A percentile compares a stretch with the other conserved stretches of the same genome.
Evolutionary conservation across 2,888 invertebrate species (phyloP).

Genomic region (Silvanus unidentatus): DNA sequence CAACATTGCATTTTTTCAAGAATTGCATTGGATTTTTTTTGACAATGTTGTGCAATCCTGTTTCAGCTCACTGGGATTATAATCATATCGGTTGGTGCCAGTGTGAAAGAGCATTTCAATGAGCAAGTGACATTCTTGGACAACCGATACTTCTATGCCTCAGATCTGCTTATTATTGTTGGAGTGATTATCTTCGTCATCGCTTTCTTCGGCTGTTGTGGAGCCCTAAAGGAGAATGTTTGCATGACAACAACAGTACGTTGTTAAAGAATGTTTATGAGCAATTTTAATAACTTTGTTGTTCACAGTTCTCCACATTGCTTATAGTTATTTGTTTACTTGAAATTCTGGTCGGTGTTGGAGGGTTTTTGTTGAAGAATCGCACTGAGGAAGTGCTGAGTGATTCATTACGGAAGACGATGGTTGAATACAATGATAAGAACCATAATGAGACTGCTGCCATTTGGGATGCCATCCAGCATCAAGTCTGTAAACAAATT

Average conservation of each 20-base stretch:
- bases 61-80: conserved; percentile 80
- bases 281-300: background rate
- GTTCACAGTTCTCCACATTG: conserved; percentile 64
- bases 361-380: conserved; percentile 67
- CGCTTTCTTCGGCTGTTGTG: conserved; percentile 93
- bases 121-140: conserved; percentile 75
- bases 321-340: conserved; percentile 73
- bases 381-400: conserved; percentile 61
- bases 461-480: conserved; percentile 77
- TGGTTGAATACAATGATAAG: conserved; percentile 52
- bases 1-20: no score
- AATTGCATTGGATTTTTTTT: no score
- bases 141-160: conserved; percentile 74
- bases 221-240: conserved; percentile 88
- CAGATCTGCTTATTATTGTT: conserved; percentile 77
- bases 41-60: background rate
- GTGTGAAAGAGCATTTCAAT: conserved; percentile 64
- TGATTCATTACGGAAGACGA: conserved; percentile 60
- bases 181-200: conserved; percentile 83
- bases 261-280: conserved; percentile 20
- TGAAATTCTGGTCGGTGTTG: conserved; percentile 76
- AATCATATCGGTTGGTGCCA: conserved; percentile 75
- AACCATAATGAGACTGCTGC: conserved; percentile 51
- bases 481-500: conserved; percentile 58
- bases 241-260: conserved; percentile 89